A percentile compares a stretch with the other conserved stretches of the same genome.
Conservation (phyloP, 2,888 invertebrate species). For the Stomorhina lunata region DNA sequence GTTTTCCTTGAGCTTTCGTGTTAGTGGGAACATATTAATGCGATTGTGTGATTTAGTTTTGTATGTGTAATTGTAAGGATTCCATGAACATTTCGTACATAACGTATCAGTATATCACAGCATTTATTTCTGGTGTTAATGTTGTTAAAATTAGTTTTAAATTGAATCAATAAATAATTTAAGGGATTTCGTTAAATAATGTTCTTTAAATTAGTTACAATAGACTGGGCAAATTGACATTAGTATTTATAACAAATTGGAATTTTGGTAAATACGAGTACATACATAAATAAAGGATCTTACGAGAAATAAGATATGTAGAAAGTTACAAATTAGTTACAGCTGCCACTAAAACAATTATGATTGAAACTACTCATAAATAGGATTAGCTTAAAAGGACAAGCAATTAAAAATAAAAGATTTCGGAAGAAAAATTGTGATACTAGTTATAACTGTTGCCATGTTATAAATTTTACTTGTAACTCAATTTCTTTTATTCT, state of each 20-base stretch:
- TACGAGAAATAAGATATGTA: too few relatives aligned
- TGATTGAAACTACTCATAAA: too few relatives aligned
- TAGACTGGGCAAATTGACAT: constrained; percentile 43
- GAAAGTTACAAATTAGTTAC: too few relatives aligned
- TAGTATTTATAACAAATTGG: constrained; percentile 1
- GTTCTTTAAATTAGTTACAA: constrained; percentile 35
- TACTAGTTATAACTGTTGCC: too few relatives aligned
- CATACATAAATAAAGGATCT: neutral
- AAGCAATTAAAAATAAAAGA: too few relatives aligned
- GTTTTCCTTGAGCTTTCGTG: neutral
- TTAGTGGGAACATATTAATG: neutral
- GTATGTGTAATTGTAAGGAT: neutral
- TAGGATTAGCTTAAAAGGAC: too few relatives aligned
- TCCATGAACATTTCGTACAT: neutral
- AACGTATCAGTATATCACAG: constrained; percentile 4
- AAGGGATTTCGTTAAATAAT: constrained; percentile 51
- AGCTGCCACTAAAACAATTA: too few relatives aligned
- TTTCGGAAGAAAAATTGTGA: too few relatives aligned
- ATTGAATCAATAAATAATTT: constrained; percentile 62
- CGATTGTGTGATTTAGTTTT: neutral
- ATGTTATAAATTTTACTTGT: too few relatives aligned
- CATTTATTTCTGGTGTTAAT: constrained; percentile 55
- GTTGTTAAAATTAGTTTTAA: constrained; percentile 61
- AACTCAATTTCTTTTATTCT: too few relatives aligned
- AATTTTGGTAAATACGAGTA: constrained; percentile 4